Percentiles rank a stretch among this genome's conserved stretches.
phyloP scores from a whole-genome alignment of 2,797 vertebrate species.

The Coendou prehensilis region DNA sequence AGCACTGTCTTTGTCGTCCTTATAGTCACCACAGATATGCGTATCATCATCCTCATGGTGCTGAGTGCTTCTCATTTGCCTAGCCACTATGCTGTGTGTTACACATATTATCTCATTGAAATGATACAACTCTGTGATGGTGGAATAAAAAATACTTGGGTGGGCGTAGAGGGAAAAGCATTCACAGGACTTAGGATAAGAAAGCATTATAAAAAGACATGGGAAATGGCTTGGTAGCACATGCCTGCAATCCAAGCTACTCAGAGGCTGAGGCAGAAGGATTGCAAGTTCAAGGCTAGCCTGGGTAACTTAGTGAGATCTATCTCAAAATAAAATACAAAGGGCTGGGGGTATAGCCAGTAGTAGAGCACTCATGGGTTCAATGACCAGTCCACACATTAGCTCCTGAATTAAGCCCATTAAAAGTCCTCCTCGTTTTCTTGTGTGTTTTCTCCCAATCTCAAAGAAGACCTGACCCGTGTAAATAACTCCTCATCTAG shows the following conservation, averaged over 20 bases:
- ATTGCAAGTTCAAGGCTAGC: neutral
- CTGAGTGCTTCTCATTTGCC: neutral
- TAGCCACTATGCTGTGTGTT: rapidly evolving
- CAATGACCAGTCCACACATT: neutral
- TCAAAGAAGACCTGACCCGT: slow-evolving; percentile 6
- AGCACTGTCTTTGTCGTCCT: neutral
- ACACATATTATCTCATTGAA: neutral
- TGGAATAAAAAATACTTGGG: neutral
- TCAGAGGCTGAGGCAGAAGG: neutral
- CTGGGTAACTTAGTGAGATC: neutral
- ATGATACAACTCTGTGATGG: neutral
- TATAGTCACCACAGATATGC: rapidly evolving
- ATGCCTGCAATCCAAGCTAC: neutral
- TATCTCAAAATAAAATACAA: neutral
- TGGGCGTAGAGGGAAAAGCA: neutral
- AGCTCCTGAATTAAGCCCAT: neutral
- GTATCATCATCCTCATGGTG: neutral
- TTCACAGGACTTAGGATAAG: neutral
- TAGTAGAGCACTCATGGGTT: neutral
- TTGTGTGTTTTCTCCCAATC: neutral
- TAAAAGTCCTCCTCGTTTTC: neutral
- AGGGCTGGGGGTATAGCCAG: neutral
- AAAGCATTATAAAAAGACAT: neutral
- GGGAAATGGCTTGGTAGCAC: neutral
- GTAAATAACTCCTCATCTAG: slow-evolving; percentile 6